Evolutionary conservation across 2,888 invertebrate species (phyloP).

Genomic region (Aphidius colemani): DNA sequence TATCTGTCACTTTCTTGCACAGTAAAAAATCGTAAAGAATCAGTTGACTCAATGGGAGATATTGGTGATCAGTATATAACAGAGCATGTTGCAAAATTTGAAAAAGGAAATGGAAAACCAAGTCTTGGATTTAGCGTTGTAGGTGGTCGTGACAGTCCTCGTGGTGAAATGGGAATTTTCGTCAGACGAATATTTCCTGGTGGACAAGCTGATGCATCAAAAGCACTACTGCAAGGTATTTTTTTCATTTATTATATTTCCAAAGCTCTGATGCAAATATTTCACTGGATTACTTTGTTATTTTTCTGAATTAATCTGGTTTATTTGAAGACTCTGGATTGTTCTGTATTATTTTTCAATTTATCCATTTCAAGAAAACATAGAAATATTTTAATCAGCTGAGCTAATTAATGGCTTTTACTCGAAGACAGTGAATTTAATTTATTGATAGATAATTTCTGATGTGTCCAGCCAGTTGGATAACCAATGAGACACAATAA

Average conservation of each 20-base stretch:
- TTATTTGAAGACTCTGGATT: too few relatives aligned
- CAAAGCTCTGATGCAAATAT: too few relatives aligned
- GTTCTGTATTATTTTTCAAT: too few relatives aligned
- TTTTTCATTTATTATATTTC: background rate
- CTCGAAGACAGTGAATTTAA: too few relatives aligned
- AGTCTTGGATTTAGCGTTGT: constrained; percentile 70
- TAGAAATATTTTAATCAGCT: too few relatives aligned
- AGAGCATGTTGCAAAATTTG: constrained; percentile 53
- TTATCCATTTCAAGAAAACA: background rate
- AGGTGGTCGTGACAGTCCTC: constrained; percentile 67
- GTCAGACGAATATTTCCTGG: constrained; percentile 66
- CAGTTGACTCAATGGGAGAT: constrained; percentile 42
- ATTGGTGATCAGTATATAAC: constrained; percentile 46
- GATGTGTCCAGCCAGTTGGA: too few relatives aligned
- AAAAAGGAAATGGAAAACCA: constrained; percentile 66
- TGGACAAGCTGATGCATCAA: constrained; percentile 67
- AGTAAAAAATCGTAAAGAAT: constrained; percentile 41
- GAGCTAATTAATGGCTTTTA: too few relatives aligned
- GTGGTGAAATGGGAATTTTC: constrained; percentile 68
- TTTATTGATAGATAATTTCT: too few relatives aligned
- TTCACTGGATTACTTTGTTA: too few relatives aligned
- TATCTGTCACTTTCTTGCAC: constrained; percentile 46
- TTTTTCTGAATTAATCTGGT: too few relatives aligned
- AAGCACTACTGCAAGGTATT: constrained; percentile 64
- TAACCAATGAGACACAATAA: too few relatives aligned